These are phyloP conservation scores for Calyptommatus sinebrachiatus DNA, from an alignment of 2,113 vertebrate species.

Conservation along the genomic window DNA sequence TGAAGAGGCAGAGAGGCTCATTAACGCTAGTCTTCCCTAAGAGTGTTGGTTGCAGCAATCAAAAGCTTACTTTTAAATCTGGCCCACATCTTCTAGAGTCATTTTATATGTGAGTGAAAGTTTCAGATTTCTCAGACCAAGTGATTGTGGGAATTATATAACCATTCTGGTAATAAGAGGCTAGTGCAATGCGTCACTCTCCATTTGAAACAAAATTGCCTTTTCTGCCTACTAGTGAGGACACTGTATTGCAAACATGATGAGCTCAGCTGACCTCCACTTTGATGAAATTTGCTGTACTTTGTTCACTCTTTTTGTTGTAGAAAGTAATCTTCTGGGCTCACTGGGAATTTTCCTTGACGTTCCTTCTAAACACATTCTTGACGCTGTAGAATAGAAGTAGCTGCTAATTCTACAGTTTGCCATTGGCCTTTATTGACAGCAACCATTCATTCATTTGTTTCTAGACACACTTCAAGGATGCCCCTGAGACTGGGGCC, in stretches of 20 bases:
- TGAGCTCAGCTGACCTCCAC: not conserved
- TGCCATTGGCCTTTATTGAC: no score
- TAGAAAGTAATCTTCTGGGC: not conserved
- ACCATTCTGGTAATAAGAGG: not conserved
- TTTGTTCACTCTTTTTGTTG: not conserved
- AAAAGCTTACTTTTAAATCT: not conserved
- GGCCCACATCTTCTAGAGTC: not conserved
- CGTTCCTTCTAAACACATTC: no score
- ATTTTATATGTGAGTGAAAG: not conserved
- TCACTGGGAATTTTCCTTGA: no score
- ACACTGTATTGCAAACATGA: not conserved
- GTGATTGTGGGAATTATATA: not conserved
- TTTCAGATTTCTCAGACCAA: not conserved
- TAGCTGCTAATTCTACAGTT: no score
- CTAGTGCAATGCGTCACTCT: not conserved
- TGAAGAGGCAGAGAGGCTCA: not conserved
- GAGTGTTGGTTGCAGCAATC: not conserved
- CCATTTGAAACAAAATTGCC: not conserved
- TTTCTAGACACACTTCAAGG: no score
- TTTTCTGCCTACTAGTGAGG: not conserved
- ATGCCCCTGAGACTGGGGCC: no score
- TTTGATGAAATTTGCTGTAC: not conserved
- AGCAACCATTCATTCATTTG: no score
- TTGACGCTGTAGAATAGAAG: no score
- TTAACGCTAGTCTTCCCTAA: not conserved